Percentiles rank a stretch among this genome's conserved stretches.
Evolutionary conservation across 2,113 vertebrate species (phyloP).

Genomic region (Sebastes fasciatus): DNA sequence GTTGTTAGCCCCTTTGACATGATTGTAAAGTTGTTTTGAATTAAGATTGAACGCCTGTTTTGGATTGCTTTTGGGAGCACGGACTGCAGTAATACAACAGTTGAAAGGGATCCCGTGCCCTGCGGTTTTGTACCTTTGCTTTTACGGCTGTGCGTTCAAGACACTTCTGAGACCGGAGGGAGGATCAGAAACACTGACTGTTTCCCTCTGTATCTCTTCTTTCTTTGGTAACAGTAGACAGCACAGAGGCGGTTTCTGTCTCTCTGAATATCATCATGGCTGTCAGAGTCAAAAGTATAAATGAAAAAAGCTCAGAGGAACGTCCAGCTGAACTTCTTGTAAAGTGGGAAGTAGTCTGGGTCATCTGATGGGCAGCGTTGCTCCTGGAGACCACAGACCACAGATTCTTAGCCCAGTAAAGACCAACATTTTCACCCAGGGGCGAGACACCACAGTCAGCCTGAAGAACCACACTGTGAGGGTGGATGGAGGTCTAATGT

Average conservation of each 20-base stretch:
- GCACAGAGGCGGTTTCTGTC: constrained; percentile 27
- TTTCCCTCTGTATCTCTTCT: background rate
- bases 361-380: constrained; percentile 48
- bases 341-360: constrained; percentile 46
- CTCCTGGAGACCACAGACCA: constrained; percentile 62
- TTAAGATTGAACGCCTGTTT: constrained; percentile 52
- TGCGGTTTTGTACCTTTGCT: constrained; percentile 57
- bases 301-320: constrained; percentile 36
- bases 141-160: constrained; percentile 37
- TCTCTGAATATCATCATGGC: constrained; percentile 37
- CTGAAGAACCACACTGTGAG: constrained; percentile 42
- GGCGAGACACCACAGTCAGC: constrained; percentile 52
- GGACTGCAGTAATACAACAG: constrained; percentile 38
- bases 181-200: constrained; percentile 4
- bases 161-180: constrained; percentile 35
- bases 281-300: constrained; percentile 1
- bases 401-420: constrained; percentile 62
- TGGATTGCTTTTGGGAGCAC: constrained; percentile 39
- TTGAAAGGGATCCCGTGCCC: constrained; percentile 55
- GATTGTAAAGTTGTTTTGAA: constrained; percentile 50
- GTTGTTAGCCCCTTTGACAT: constrained; percentile 36
- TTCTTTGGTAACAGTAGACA: background rate
- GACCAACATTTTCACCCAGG: constrained; percentile 48
- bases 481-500: constrained; percentile 35
- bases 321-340: constrained; percentile 35